A percentile compares a stretch with the other conserved stretches of the same genome.
These are phyloP conservation scores for Neoscelio sp. DNA, from an alignment of 2,888 invertebrate genomes.

Conservation along the genomic window DNA sequence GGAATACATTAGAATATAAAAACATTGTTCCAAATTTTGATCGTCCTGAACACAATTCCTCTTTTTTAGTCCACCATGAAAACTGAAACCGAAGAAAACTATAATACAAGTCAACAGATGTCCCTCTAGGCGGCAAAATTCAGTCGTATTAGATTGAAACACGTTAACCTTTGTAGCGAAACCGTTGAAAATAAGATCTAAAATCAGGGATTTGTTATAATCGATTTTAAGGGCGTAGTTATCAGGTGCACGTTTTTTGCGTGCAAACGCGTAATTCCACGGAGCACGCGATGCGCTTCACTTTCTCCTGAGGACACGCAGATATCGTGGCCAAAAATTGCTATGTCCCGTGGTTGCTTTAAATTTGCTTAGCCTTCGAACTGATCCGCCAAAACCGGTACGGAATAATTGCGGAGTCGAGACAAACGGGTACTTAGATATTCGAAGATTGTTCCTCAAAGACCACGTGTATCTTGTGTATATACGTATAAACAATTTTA, in stretches of 20 bases:
- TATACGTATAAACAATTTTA: too few species aligned
- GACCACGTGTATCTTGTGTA: too few species aligned
- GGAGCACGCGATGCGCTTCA: constrained; percentile 38
- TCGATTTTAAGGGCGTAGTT: constrained; percentile 31
- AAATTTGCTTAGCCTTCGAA: constrained; percentile 60
- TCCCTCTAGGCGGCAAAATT: background rate
- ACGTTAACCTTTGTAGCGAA: background rate
- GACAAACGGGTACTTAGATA: constrained; percentile 13
- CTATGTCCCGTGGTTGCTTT: constrained; percentile 8
- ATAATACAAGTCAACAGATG: constrained; percentile 13
- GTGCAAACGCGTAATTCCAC: constrained; percentile 28
- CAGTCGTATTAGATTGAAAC: background rate
- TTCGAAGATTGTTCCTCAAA: constrained; percentile 1
- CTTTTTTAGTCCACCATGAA: too few species aligned
- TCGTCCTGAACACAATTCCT: too few species aligned
- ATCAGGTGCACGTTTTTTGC: constrained; percentile 19
- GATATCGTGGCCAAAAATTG: constrained; percentile 30
- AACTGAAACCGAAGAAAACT: background rate
- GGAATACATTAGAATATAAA: too few species aligned
- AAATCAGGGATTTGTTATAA: constrained; percentile 31
- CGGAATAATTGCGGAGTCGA: constrained; percentile 52
- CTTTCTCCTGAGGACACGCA: constrained; percentile 32
- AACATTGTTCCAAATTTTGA: too few species aligned
- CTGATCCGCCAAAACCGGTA: constrained; percentile 53
- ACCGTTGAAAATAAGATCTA: constrained; percentile 8